phyloP scores from a whole-genome alignment of 2,797 vertebrate genomes.

The Diceros bicornis region DNA sequence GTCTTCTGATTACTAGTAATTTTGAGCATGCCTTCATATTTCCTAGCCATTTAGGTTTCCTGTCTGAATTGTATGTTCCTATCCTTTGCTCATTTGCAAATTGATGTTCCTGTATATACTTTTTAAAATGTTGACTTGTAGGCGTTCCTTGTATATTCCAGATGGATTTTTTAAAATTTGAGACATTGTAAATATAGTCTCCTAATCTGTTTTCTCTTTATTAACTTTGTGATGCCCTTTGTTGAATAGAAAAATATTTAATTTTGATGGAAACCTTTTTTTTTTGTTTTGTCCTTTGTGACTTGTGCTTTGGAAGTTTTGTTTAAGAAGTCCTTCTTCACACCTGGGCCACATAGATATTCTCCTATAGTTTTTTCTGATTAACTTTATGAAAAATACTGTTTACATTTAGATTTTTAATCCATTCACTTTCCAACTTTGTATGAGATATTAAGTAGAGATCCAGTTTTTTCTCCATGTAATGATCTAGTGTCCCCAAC shows the following conservation, averaged over 20 bases:
- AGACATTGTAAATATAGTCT: background rate
- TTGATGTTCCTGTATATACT: background rate
- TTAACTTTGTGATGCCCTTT: background rate
- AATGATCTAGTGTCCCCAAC: background rate
- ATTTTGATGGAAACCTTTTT: background rate
- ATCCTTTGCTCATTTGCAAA: background rate
- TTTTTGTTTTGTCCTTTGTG: background rate
- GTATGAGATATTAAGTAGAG: background rate
- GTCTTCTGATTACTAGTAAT: background rate
- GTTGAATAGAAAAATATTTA: background rate
- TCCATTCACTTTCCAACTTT: background rate
- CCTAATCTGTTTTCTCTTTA: background rate
- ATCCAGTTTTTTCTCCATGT: background rate
- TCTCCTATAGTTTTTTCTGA: background rate
- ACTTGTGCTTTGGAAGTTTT: constrained; percentile 7
- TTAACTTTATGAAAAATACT: background rate
- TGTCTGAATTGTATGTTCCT: background rate
- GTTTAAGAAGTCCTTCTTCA: background rate
- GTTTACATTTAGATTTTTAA: background rate
- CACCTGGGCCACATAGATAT: background rate
- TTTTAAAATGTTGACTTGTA: background rate
- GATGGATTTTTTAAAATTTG: background rate
- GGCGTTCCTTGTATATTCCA: background rate
- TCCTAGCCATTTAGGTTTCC: background rate
- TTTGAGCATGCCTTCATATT: background rate